Base-by-base conservation (phyloP, 1,140 invertebrate genomes). In the Lucilia sericata region DNA sequence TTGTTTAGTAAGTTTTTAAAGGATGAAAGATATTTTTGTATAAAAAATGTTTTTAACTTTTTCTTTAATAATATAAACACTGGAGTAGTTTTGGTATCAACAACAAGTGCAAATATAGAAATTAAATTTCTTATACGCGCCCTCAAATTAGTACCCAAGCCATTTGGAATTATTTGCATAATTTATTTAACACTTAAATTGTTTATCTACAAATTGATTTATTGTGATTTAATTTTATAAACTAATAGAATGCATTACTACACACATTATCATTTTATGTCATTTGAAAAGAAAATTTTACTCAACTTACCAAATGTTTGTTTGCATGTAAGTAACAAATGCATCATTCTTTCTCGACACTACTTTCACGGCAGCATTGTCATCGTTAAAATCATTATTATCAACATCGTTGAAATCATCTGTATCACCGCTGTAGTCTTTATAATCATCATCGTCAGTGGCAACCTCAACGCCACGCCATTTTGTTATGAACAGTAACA, bases 401-500 rank as follows among this genome's bases (percentile, higher is more conserved):
- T 80, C 76, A 19, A 17, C 76, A 49, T 49, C 21, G 36, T 47
- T 34, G 14, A 4, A 12, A 78, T 78, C 75, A 78, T n/a, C 14
- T 0, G 5, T n/a, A 47, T 47, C 75, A 14, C 5, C 13, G 30
- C 9, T 34, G 74, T 34, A 13, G 74, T 7, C 75, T n/a, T 80
- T 14, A 14, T 19, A 36, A 47, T 19, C 19, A 19, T 80, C 4
- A 14, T 80, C 76, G 10, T 75, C 74, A 75, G 17, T 19, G 70
- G 17, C 75, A 78, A n/a, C 75, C 17, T 78, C 75, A 47, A 2
- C 42, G 42, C 42, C 42, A 42, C 34, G 36, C 19, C 76, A 80
- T 80, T 80, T 78, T 78, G 75, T n/a, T 42, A 78, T 42, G 34
- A 51, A 70, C 19, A 80, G 42, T 47, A 80, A 80, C 76, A 80